Evolutionary conservation across 2,888 invertebrate species (phyloP), one percentile per base, ranked within the genome.

Genomic region (Plebejus anna): DNA sequence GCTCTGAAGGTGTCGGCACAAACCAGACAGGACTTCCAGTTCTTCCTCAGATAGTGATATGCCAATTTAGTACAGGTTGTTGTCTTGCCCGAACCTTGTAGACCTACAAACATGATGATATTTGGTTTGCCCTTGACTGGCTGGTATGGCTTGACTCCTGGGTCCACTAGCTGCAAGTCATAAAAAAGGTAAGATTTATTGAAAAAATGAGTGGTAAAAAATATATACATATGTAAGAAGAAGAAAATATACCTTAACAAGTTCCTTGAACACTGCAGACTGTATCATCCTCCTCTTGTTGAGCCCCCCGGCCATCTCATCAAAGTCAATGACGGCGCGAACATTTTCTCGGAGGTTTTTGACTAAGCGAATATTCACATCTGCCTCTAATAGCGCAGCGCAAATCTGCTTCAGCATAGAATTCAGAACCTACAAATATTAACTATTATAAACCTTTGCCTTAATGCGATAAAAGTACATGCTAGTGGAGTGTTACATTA

Each of bases 1-100:
- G 99, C 99, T 94, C 99, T 96, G 94, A 99, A 99, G 75, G 99
- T 99, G 91, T 99, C 99, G 5, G 99, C 99, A 92, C 99, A 99
- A 55, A 99, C 99, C 75, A 99, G 94, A 87, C 98, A 98, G 38
- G 99, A 98, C 89, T 99, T 99, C 99, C 99, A 99, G 84, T 99
- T 99, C 90, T 99, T 99, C 87, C 98, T 98, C 88, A 99, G 96
- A 91, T 99, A 99, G 91, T 99, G 97, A 92, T 99, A 99, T 28
- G 99, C 99, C 85, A 99, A 94, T 95, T 99, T 99, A 80, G 99
- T 99, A 94, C 99, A 99, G 1, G 99, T 99, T 38, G 99, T 99
- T 0, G 99, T 99, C 95, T 99, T 99, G 82, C 99, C 99, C 77
- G 99, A 99, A 79, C 99, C 99, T 94, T 99, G 99, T 13, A 99